Conservation (phyloP, 2,888 invertebrate genomes). For the Euproctis similis region DNA sequence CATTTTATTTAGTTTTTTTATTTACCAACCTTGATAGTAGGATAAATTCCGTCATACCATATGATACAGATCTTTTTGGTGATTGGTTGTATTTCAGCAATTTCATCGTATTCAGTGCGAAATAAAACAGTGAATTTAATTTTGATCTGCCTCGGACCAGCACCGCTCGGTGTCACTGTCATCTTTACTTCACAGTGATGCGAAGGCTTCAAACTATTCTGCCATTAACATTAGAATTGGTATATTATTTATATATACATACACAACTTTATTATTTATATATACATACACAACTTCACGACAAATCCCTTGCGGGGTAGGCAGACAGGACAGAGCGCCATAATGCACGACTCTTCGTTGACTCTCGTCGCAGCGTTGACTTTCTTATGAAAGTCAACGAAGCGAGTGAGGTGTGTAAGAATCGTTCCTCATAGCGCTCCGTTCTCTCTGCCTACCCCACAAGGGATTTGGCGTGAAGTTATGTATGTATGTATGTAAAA, state of each 20-base stretch:
- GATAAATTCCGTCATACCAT: conserved; percentile 68
- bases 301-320: too few relatives aligned
- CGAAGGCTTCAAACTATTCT: conserved; percentile 63
- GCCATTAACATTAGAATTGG: conserved; percentile 1
- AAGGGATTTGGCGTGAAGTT: too few relatives aligned
- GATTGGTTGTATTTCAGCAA: conserved; percentile 56
- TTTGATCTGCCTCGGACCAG: conserved; percentile 51
- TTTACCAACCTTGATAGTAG: conserved; percentile 51
- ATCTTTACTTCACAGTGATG: conserved; percentile 45
- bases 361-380: too few relatives aligned
- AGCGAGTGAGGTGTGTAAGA: too few relatives aligned
- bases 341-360: too few relatives aligned
- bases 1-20: neutral
- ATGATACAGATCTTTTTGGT: conserved; percentile 50
- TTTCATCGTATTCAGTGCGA: conserved; percentile 50
- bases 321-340: too few relatives aligned
- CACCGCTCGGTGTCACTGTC: conserved; percentile 49
- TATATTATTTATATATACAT: neutral
- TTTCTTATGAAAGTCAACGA: too few relatives aligned
- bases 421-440: too few relatives aligned
- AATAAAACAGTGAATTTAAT: conserved; percentile 55
- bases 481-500: too few relatives aligned
- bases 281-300: too few relatives aligned
- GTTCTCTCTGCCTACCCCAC: too few relatives aligned
- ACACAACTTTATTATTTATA: too few relatives aligned